Percentiles rank a stretch among this genome's conserved stretches.
phyloP scores from a whole-genome alignment of 2,113 vertebrate genomes.

The Scomber colias region DNA sequence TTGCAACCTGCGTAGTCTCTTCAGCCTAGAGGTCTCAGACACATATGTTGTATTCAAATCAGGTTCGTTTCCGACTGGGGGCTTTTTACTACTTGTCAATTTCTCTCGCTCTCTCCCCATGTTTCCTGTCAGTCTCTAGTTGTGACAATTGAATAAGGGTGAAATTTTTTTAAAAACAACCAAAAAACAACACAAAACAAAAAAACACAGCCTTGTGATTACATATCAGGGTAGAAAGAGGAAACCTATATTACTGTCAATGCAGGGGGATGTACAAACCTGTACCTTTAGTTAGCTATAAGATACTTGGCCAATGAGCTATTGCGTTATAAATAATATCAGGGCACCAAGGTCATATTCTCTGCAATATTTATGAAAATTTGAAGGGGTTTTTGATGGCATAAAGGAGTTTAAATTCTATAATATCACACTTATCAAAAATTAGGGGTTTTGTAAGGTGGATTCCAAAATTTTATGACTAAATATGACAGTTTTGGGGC shows the following conservation, averaged over 20 bases:
- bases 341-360: background rate
- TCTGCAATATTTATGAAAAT: background rate
- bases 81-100: background rate
- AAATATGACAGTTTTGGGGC: no score
- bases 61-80: background rate
- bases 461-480: no score
- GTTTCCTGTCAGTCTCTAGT: slow-evolving; percentile 7
- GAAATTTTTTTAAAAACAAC: background rate
- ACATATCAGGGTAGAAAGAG: background rate
- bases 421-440: no score
- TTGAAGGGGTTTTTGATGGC: background rate
- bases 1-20: background rate
- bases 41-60: background rate
- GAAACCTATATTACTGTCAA: slow-evolving; percentile 1
- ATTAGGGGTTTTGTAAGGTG: no score
- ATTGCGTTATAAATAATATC: no score
- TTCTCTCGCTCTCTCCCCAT: background rate
- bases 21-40: no score
- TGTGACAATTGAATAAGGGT: background rate
- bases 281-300: no score
- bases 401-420: background rate
- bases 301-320: no score
- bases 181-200: background rate
- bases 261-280: no score
- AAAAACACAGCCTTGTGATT: background rate